Evolutionary conservation across 1,140 invertebrate species (phyloP).

Genomic region (Magallana angulata): DNA sequence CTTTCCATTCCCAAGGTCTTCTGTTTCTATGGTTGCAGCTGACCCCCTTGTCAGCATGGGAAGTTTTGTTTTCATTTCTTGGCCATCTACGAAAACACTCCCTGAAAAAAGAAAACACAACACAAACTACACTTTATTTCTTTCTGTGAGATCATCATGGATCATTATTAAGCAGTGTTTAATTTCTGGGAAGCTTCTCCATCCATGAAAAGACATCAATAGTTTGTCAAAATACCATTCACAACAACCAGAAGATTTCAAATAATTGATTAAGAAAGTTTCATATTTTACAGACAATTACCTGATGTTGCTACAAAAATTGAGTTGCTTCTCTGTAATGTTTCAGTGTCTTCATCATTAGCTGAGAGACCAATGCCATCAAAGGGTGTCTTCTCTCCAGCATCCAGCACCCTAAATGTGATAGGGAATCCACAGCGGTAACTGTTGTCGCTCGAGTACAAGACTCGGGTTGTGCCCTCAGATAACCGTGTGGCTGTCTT

Average conservation of each 20-base stretch:
- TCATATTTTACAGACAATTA: slow-evolving; percentile 41
- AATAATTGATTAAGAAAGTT: too few species aligned
- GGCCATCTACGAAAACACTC: slow-evolving; percentile 74
- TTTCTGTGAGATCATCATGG: too few species aligned
- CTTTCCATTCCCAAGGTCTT: slow-evolving; percentile 71
- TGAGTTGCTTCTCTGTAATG: slow-evolving; percentile 67
- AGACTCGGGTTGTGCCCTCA: slow-evolving; percentile 62
- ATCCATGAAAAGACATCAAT: too few species aligned
- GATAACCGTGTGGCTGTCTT: slow-evolving; percentile 68
- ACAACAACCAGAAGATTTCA: too few species aligned
- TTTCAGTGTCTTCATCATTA: slow-evolving; percentile 61
- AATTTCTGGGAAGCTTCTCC: too few species aligned
- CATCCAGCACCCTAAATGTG: slow-evolving; percentile 70
- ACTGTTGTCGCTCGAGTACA: slow-evolving; percentile 68
- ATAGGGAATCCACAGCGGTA: slow-evolving; percentile 68
- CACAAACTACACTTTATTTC: too few species aligned
- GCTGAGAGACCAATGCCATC: slow-evolving; percentile 71
- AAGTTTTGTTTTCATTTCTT: slow-evolving; percentile 75
- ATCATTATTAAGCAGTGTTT: too few species aligned
- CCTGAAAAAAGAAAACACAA: slow-evolving; percentile 62
- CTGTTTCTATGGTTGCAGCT: slow-evolving; percentile 72
- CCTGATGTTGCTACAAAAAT: slow-evolving; percentile 70
- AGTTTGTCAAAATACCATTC: too few species aligned
- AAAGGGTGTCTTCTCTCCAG: slow-evolving; percentile 69
- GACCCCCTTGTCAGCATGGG: slow-evolving; percentile 73